A percentile compares a stretch with the other conserved stretches of the same genome.
Conservation (phyloP, 1,140 invertebrate genomes). For the Euwallacea fornicatus region DNA sequence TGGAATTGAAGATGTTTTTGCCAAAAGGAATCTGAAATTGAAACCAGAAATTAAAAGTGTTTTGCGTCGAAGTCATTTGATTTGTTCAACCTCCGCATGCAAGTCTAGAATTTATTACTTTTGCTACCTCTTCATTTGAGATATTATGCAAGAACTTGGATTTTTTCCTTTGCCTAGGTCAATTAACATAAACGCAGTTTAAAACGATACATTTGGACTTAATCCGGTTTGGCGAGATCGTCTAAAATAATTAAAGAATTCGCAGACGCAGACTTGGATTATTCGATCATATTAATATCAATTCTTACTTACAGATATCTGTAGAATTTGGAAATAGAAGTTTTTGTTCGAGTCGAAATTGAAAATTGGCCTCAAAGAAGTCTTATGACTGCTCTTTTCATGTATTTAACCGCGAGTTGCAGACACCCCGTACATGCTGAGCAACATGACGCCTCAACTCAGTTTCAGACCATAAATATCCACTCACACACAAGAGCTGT, state of each 20-base stretch:
- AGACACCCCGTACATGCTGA: too few species aligned
- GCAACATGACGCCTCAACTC: not conserved
- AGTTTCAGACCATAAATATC: slow-evolving; percentile 6
- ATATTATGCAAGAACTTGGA: not conserved
- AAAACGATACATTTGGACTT: slow-evolving; percentile 5
- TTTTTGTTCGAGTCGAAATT: too few species aligned
- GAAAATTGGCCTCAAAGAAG: too few species aligned
- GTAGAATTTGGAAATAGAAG: too few species aligned
- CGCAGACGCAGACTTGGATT: too few species aligned
- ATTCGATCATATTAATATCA: too few species aligned
- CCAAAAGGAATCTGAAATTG: slow-evolving; percentile 7
- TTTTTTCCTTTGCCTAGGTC: not conserved
- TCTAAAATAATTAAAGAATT: not conserved
- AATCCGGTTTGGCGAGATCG: slow-evolving; percentile 6
- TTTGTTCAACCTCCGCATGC: not conserved
- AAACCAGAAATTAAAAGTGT: slow-evolving; percentile 11
- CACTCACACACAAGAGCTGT: slow-evolving; percentile 5
- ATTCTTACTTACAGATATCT: too few species aligned
- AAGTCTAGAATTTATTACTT: not conserved
- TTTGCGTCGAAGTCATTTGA: not conserved
- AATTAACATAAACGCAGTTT: slow-evolving; percentile 9
- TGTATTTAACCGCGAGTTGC: too few species aligned
- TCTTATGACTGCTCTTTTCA: too few species aligned
- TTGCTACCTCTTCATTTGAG: slow-evolving; percentile 1
- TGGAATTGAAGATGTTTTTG: not conserved